phyloP scores from a whole-genome alignment of 2,797 vertebrate genomes.

The Cygnus olor region DNA sequence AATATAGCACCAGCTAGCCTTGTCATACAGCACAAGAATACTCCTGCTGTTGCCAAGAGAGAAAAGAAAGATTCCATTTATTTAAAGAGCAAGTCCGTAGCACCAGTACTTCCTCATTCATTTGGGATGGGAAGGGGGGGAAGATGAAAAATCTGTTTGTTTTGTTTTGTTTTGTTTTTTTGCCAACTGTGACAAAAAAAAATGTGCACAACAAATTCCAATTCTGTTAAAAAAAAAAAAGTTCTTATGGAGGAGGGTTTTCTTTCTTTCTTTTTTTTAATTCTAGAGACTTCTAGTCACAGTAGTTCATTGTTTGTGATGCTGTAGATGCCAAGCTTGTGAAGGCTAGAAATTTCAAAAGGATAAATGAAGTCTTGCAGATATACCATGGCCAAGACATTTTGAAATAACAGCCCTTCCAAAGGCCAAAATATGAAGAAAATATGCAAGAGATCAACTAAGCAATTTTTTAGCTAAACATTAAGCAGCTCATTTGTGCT shows the following conservation, averaged over 20 bases:
- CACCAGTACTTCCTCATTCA: slow-evolving; percentile 46
- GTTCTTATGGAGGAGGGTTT: background rate
- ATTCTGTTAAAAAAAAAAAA: background rate
- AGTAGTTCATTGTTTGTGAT: slow-evolving; percentile 64
- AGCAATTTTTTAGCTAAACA: slow-evolving; percentile 23
- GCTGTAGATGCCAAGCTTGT: slow-evolving; percentile 39
- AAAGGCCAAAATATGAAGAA: slow-evolving; percentile 32
- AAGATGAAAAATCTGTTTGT: slow-evolving; percentile 17
- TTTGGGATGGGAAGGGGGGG: fast-evolving
- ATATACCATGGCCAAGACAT: slow-evolving; percentile 47
- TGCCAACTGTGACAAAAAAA: background rate
- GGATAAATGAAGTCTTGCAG: slow-evolving; percentile 64
- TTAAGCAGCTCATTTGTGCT: slow-evolving; percentile 16
- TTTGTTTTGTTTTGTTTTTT: slow-evolving; percentile 15
- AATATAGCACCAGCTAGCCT: slow-evolving; percentile 72
- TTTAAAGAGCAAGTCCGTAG: slow-evolving; percentile 44
- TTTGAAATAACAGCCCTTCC: slow-evolving; percentile 47
- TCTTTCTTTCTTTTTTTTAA: background rate
- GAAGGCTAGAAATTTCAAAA: slow-evolving; percentile 59
- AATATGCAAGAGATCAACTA: slow-evolving; percentile 12
- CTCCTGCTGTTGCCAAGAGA: slow-evolving; percentile 64
- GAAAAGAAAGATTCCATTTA: slow-evolving; percentile 68
- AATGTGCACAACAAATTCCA: background rate
- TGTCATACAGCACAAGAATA: slow-evolving; percentile 73
- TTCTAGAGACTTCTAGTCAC: slow-evolving; percentile 44